Evolutionary conservation across 2,888 invertebrate species (phyloP).

Genomic region (Myathropa florea): DNA sequence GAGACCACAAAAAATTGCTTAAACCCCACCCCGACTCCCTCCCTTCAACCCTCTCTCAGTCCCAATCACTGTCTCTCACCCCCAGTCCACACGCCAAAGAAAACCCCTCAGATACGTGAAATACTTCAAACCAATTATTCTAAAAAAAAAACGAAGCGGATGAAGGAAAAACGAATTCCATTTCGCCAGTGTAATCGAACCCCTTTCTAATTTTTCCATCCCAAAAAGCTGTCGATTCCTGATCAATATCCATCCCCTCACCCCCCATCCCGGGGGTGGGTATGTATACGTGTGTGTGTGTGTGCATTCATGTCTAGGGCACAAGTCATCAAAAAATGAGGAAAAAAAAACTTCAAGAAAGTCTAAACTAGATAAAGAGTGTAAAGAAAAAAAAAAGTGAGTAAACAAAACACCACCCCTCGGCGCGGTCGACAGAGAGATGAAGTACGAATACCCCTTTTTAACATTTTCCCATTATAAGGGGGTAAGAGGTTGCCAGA

Average conservation of each 20-base stretch:
- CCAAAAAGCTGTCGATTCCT: constrained; percentile 34
- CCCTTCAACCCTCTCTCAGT: too few species aligned
- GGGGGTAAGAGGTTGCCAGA: constrained; percentile 44
- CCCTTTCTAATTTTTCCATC: constrained; percentile 4
- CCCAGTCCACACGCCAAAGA: not conserved
- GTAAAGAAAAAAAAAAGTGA: not conserved
- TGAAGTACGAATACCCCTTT: constrained; percentile 50
- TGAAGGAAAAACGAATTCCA: not conserved
- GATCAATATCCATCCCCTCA: constrained; percentile 41
- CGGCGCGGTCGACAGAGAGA: not conserved
- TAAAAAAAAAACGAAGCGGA: not conserved
- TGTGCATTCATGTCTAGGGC: constrained; percentile 12
- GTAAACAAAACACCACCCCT: constrained; percentile 20
- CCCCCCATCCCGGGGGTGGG: not conserved
- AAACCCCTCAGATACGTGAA: not conserved
- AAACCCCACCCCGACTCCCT: too few species aligned
- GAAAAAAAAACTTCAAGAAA: constrained; percentile 1
- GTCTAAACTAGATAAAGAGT: constrained; percentile 32
- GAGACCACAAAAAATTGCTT: too few species aligned
- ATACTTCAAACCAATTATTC: constrained; percentile 1
- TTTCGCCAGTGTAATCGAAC: constrained; percentile 21
- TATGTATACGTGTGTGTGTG: constrained; percentile 1
- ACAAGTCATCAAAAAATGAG: constrained; percentile 21
- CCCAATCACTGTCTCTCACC: not conserved
- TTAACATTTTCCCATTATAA: constrained; percentile 43